Conservation (phyloP, 2,113 vertebrate genomes). For the Willisornis vidua region DNA sequence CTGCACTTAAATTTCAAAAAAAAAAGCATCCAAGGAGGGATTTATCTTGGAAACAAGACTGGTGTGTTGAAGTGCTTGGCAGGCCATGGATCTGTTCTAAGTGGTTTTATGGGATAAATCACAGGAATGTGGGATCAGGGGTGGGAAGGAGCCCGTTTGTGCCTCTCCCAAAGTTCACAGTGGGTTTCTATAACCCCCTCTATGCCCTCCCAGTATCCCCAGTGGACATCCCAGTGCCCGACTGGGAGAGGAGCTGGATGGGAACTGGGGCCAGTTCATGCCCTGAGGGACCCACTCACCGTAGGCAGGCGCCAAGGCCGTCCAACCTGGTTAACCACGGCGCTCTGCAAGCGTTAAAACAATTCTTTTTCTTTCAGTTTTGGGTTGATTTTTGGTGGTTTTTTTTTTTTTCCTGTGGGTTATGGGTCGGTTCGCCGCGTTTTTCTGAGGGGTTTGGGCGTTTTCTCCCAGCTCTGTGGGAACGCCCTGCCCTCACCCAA, state of each 20-base stretch:
- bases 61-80: neutral
- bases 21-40: neutral
- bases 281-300: no score
- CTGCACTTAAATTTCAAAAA: neutral
- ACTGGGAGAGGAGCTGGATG: neutral
- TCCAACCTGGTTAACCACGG: no score
- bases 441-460: no score
- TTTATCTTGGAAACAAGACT: neutral
- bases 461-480: no score
- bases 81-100: neutral
- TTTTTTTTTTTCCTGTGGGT: no score
- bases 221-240: no score
- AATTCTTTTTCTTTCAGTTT: no score
- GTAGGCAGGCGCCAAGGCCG: no score
- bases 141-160: neutral
- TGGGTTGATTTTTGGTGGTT: no score
- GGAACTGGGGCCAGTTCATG: no score
- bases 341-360: no score
- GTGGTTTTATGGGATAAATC: neutral
- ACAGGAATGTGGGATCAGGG: neutral
- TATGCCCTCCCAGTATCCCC: accelerated
- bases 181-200: neutral
- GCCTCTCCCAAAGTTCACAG: neutral
- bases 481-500: neutral
- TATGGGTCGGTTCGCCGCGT: no score